Evolutionary conservation across 2,113 vertebrate species (phyloP), one percentile per base, ranked within the genome.

Genomic region (Enhydra lutris): DNA sequence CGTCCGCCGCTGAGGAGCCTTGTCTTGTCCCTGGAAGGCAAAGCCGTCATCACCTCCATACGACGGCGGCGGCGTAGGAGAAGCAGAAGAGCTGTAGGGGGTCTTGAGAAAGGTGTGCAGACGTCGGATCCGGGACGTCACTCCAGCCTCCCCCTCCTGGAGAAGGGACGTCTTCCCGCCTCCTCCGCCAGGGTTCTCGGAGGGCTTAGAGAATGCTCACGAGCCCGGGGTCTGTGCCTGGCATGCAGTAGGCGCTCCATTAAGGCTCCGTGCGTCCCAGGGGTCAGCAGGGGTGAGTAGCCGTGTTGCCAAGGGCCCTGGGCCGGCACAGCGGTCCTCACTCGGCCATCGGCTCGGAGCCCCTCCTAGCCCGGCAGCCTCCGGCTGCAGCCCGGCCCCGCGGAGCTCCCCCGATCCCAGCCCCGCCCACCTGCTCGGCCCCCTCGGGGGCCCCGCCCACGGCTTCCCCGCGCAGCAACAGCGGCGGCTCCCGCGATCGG

Each of bases 401-500:
- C 59, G 4, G 6, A 3, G 3, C 31, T 12, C 12, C 47, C 26
- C 20, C 1, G 7, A 0, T 9, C n/a, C 8, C 4, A 20, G 55
- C 69, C 23, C 18, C 4, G 10, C 50, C 67, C 63, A 65, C 63
- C 29, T 2, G 63, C 63, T 15, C 63, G 3, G 15, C 29, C 29
- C 7, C 8, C 3, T 4, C 59, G 5, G 61, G 1, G 24, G 11
- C 61, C 61, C 61, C 12, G 61, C 61, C 31, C 55, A 0, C 34
- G 42, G 20, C 55, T 57, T 21, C 55, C 47, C 9, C 1, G 29
- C 1, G 31, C 11, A 0, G 15, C 29, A 13, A 4, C 8, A 39
- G 2, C 47, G 36, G 8, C 50, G 2, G 1, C 15, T 10, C 42
- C n/a, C 0, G 50, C 0, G 6, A 14, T n/a, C 8, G 0, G 8